Conservation (phyloP, 2,797 vertebrate species). For the Squalus acanthias region DNA sequence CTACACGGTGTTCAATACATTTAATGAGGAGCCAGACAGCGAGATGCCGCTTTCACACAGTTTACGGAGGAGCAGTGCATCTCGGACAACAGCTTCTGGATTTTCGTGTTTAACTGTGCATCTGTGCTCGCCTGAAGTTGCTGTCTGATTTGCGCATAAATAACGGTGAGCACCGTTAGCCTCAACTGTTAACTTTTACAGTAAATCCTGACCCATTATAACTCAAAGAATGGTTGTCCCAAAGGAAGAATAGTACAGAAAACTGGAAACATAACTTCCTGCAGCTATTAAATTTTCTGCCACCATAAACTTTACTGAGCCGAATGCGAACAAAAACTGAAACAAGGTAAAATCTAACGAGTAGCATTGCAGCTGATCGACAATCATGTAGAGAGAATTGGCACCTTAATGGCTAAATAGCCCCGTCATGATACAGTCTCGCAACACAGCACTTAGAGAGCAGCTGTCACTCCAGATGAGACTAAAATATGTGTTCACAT, state of each 20-base stretch:
- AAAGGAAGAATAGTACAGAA: not conserved
- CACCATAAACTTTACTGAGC: not conserved
- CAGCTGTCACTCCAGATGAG: not conserved
- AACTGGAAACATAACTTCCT: not conserved
- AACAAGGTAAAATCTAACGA: not conserved
- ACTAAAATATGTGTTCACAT: not conserved
- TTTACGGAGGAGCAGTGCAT: not conserved
- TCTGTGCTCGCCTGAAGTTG: not conserved
- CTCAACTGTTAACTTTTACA: not conserved
- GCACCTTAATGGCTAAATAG: not conserved
- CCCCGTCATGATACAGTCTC: not conserved
- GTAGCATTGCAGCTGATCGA: not conserved
- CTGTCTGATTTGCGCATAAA: not conserved
- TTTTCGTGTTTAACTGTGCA: not conserved
- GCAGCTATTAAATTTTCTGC: not conserved
- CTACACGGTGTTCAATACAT: not conserved
- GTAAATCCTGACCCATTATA: not conserved
- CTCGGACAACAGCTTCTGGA: not conserved
- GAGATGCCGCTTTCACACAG: not conserved
- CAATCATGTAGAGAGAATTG: no score
- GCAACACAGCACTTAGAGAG: not conserved
- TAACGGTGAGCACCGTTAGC: not conserved
- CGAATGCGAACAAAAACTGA: not conserved
- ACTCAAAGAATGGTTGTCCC: not conserved
- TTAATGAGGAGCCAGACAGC: not conserved